Evolutionary conservation across 2,797 vertebrate genomes (phyloP).

Genomic region (Mormyrops attenuatus): DNA sequence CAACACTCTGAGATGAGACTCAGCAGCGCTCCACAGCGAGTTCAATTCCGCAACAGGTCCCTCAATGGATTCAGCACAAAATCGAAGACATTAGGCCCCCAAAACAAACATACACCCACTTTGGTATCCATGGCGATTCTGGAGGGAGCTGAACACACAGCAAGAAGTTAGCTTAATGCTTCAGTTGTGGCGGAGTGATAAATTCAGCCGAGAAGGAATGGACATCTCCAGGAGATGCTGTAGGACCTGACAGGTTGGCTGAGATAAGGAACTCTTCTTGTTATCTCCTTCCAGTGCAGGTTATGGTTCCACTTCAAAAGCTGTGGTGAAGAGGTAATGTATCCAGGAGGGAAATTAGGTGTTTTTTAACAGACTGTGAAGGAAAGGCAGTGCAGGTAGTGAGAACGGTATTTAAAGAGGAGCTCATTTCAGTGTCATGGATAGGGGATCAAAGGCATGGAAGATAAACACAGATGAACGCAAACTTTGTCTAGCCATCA

Average conservation of each 20-base stretch:
- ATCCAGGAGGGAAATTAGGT: slow-evolving; percentile 3
- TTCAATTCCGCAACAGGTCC: background rate
- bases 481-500: background rate
- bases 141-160: background rate
- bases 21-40: background rate
- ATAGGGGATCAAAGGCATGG: background rate
- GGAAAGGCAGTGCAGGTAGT: background rate
- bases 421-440: background rate
- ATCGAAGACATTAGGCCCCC: background rate
- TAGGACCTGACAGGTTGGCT: slow-evolving; percentile 15
- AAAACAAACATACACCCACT: background rate
- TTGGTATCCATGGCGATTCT: background rate
- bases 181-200: background rate
- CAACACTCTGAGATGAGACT: background rate
- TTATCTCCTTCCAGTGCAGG: slow-evolving; percentile 27
- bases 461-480: background rate
- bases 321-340: background rate
- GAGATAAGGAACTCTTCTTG: slow-evolving; percentile 24
- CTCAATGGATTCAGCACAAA: background rate
- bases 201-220: background rate
- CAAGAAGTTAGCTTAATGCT: background rate
- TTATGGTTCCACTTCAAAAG: slow-evolving; percentile 29
- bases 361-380: slow-evolving; percentile 12
- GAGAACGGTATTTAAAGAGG: background rate
- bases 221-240: slow-evolving; percentile 23